Percentiles rank a stretch among this genome's conserved stretches.
Conservation (phyloP, 1,140 invertebrate species). For the Babylonia areolata region DNA sequence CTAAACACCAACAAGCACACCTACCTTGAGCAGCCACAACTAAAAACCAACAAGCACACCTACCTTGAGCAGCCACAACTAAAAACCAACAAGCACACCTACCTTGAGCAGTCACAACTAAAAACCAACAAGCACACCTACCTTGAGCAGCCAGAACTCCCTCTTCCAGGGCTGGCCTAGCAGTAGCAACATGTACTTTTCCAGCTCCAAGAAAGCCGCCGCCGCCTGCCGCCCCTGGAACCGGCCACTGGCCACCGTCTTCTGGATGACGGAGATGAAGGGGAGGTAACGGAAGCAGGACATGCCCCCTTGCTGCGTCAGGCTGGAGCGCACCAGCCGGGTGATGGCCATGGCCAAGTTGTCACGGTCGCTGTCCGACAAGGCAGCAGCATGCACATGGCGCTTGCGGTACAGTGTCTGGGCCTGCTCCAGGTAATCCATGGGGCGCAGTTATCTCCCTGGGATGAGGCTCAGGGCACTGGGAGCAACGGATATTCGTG, state of each 20-base stretch:
- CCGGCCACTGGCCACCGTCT: conserved; percentile 31
- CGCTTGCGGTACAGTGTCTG: conserved; percentile 25
- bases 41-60: no score
- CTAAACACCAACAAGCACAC: no score
- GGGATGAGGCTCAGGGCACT: no score
- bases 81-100: no score
- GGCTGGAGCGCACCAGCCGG: conserved; percentile 18
- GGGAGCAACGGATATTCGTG: no score
- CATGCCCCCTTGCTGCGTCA: conserved; percentile 27
- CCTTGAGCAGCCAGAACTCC: conserved; percentile 57
- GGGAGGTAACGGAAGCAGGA: conserved; percentile 39
- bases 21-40: no score
- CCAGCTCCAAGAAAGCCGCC: conserved; percentile 50
- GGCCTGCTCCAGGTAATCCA: conserved; percentile 19
- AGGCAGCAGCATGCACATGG: not conserved
- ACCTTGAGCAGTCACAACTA: no score
- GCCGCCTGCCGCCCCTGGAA: conserved; percentile 44
- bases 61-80: no score
- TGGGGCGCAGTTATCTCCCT: not conserved
- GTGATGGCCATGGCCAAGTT: not conserved
- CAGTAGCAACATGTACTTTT: conserved; percentile 54
- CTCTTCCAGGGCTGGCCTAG: conserved; percentile 58
- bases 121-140: no score
- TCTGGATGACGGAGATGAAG: conserved; percentile 44
- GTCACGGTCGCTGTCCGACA: not conserved